Base-by-base conservation (phyloP, 2,113 vertebrate genomes). In the Macrotis lagotis region DNA sequence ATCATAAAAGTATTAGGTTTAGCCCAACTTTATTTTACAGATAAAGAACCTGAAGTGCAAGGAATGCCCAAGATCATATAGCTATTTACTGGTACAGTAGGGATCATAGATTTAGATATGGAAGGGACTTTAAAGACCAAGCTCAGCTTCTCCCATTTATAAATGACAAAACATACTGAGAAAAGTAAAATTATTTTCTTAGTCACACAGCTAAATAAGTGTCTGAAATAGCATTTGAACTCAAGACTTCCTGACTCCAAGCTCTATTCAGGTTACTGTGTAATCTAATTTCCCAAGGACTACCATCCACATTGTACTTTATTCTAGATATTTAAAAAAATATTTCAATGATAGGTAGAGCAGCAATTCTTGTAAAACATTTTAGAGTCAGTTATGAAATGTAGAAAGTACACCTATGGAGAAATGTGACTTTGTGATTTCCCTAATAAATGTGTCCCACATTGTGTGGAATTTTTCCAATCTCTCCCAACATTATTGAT, bases 241-340 rank as follows among this genome's bases (percentile, higher is more conserved):
- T 83, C n/a, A 44, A 44, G 66, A 83, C n/a, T 83, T 44, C n/a
- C 19, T 44, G 66, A 83, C 37, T 44, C 6, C 7, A 44, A 44
- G 19, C 1, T 0, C 66, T n/a, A 83, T 6, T 44, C 7, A 44
- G 37, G 37, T 3, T 3, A 44, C 55, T 8, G 4, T 83, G 66
- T 7, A 24, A 8, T 6, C 66, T 44, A 24, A 19, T 22, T 83
- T 83, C 19, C 66, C 44, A 19, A 83, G n/a, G 66, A 44, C 19
- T 83, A 2, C 7, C 2, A 83, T 74, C 66, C 37, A 47, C 44
- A 50, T 48, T 88, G 83, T 91, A 92, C 8, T 89, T 66, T 11
- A 55, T 37, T 94, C 47, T 89, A 24, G 93, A 95, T 96, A 51
- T 48, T 59, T 93, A 19, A 90, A 93, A 37, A 90, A 91, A 91